phyloP scores from a whole-genome alignment of 2,888 invertebrate species.

The Rhaphigaster nebulosa region DNA sequence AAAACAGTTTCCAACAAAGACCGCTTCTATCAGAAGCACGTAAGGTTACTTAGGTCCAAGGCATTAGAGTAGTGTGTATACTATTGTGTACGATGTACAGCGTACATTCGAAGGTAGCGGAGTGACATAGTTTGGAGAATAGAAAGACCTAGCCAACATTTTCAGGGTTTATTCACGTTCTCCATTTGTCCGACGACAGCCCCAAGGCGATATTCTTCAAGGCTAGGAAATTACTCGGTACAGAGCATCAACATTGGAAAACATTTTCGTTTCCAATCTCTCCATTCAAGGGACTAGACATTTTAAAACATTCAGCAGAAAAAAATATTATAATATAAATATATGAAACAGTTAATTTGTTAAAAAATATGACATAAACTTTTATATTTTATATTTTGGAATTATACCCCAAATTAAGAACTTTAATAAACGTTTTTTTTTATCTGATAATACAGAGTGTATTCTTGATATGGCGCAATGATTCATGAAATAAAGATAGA shows the following conservation, averaged over 20 bases:
- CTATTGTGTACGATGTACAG: not conserved
- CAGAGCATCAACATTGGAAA: not conserved
- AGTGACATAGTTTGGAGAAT: not conserved
- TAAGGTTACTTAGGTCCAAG: constrained; percentile 17
- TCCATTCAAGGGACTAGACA: too few species aligned
- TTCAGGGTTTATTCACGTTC: constrained; percentile 25
- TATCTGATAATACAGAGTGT: too few species aligned
- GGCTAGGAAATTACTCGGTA: not conserved
- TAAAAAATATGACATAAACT: too few species aligned
- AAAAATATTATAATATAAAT: too few species aligned
- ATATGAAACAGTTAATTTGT: too few species aligned
- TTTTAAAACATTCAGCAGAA: too few species aligned
- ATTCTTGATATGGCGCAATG: too few species aligned
- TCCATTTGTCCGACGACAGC: not conserved
- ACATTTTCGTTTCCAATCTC: too few species aligned
- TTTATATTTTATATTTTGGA: too few species aligned
- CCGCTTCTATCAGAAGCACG: constrained; percentile 1
- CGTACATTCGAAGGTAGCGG: not conserved
- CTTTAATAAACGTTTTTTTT: too few species aligned
- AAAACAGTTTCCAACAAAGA: constrained; percentile 26
- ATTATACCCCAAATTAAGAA: too few species aligned
- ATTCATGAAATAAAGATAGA: too few species aligned
- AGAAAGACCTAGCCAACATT: constrained; percentile 12
- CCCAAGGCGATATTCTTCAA: not conserved
- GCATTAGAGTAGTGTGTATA: not conserved